A percentile compares a stretch with the other conserved stretches of the same genome.
Evolutionary conservation across 2,888 invertebrate genomes (phyloP).

Genomic region (Busseola fusca): DNA sequence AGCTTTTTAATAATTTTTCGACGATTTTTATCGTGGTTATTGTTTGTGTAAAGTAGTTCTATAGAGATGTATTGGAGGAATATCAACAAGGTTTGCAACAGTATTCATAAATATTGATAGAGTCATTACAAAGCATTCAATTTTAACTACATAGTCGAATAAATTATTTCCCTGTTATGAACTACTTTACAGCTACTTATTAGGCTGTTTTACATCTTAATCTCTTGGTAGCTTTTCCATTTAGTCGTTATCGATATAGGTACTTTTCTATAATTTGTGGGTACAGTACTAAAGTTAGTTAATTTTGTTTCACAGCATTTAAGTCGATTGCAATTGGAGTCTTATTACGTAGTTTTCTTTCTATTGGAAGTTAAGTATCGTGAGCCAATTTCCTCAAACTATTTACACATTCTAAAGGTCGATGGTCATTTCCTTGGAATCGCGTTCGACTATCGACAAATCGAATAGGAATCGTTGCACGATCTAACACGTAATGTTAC

Average conservation of each 20-base stretch:
- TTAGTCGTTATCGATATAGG: constrained; percentile 21
- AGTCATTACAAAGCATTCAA: constrained; percentile 33
- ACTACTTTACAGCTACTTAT: constrained; percentile 23
- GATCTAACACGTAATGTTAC: constrained; percentile 85
- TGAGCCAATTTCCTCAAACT: constrained; percentile 65
- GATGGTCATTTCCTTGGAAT: constrained; percentile 72
- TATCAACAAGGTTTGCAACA: constrained; percentile 17
- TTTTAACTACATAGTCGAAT: constrained; percentile 34
- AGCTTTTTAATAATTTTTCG: constrained; percentile 40
- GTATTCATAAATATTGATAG: constrained; percentile 41
- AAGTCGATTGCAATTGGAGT: constrained; percentile 14
- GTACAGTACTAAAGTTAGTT: constrained; percentile 29
- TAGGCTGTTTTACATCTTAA: constrained; percentile 34
- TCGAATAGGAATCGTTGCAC: constrained; percentile 81
- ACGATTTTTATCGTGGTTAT: constrained; percentile 29
- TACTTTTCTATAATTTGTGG: constrained; percentile 14
- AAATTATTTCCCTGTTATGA: constrained; percentile 26
- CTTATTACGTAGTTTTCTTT: constrained; percentile 23
- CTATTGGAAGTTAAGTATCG: constrained; percentile 38
- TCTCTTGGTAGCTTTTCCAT: constrained; percentile 25
- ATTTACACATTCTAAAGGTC: constrained; percentile 85
- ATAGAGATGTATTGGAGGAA: constrained; percentile 20
- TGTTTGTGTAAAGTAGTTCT: constrained; percentile 10
- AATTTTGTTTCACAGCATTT: constrained; percentile 28
- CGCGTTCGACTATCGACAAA: constrained; percentile 79